Evolutionary conservation across 2,113 vertebrate species (phyloP), one percentile per base, ranked within the genome.

Genomic region (Sula dactylatra): DNA sequence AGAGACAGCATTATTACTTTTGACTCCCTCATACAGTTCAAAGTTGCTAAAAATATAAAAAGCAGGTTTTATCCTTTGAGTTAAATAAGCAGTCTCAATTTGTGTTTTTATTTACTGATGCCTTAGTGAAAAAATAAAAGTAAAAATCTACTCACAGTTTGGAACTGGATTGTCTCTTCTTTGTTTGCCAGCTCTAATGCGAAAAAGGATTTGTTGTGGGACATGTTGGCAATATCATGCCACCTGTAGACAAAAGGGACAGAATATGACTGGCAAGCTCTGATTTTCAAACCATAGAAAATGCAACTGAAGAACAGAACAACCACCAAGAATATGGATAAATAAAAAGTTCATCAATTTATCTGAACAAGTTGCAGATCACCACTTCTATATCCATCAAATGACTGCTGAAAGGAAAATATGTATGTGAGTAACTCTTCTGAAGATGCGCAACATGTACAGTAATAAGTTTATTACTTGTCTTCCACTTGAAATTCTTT

Each of bases 201-300:
- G 7, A 99, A 99, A 96, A 99, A 99, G 49, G 99, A 99, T 98
- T 99, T 99, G 97, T 99, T 99, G 97, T 99, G 99, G 96, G 99
- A 99, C 99, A 99, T 99, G 97, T 99, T 99, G 87, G 99, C 99
- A 97, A 99, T 99, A 95, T 99, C 99, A 86, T 99, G 98, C 99
- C 99, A 99, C 98, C 99, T 99, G 78, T 17, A 91, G 56, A 97
- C 86, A 98, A 96, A 94, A 92, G 91, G 66, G 54, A 94, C 26
- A 84, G 66, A 64, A 84, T 18, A 29, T 59, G 56, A 90, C 31
- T 52, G 16, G 34, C 34, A 70, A 89, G 26, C 45, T 59, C 69
- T 62, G 29, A 78, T 59, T 91, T 88, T 86, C 31, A 77, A 79
- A 77, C 36, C 32, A 73, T 20, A 72, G 31, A 78, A 95, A 82